A percentile compares a stretch with the other conserved stretches of the same genome.
Conservation (phyloP, 2,113 vertebrate species). For the rat (Rattus norvegicus) region GRCr8 NC_086029.1:17362001-17362500, state of each 20-base stretch:
- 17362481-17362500: slow-evolving; percentile 16
- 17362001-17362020: background rate
- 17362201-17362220: background rate
- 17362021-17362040: background rate
- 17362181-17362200: background rate
- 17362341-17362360: background rate
- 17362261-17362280: background rate
- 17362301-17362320: background rate
- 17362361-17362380: background rate
- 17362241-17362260: background rate
- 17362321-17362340: background rate
- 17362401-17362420: background rate
- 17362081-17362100: background rate
- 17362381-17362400: slow-evolving; percentile 3
- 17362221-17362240: background rate
- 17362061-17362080: background rate
- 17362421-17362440: background rate
- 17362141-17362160: background rate
- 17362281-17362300: background rate
- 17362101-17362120: background rate
- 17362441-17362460: background rate
- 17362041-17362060: background rate
- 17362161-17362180: background rate
- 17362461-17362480: background rate
- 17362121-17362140: background rate